These are phyloP conservation scores for Dasysyrphus albostriatus DNA, from an alignment of 2,888 invertebrate species.

Conservation along the genomic window DNA sequence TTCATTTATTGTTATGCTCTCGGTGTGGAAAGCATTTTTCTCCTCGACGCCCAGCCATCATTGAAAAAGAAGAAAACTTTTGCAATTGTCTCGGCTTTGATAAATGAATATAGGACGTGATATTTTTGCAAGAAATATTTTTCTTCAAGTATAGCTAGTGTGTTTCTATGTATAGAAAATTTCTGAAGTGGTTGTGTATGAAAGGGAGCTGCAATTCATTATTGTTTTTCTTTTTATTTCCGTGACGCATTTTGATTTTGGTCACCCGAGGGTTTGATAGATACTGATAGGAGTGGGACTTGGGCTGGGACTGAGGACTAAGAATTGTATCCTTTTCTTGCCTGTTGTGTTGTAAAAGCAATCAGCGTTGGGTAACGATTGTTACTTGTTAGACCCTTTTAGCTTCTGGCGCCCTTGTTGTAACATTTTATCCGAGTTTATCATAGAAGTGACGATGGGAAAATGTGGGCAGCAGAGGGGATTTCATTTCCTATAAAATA, in stretches of 20 bases:
- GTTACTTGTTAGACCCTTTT: constrained; percentile 65
- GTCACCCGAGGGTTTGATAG: constrained; percentile 53
- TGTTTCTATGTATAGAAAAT: background rate
- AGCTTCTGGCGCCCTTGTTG: constrained; percentile 63
- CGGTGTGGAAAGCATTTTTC: constrained; percentile 30
- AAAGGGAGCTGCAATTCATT: constrained; percentile 65
- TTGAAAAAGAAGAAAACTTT: constrained; percentile 61
- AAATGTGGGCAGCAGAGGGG: background rate
- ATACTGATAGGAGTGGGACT: background rate
- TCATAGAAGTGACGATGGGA: constrained; percentile 68
- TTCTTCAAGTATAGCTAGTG: constrained; percentile 56
- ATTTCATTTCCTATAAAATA: background rate
- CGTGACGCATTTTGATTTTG: constrained; percentile 72
- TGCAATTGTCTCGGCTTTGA: constrained; percentile 71
- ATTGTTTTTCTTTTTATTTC: constrained; percentile 67
- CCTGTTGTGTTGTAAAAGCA: constrained; percentile 60
- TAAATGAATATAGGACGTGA: constrained; percentile 73
- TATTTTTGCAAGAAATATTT: constrained; percentile 60
- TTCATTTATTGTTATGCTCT: constrained; percentile 58
- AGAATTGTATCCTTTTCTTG: constrained; percentile 30
- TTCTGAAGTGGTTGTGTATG: constrained; percentile 16
- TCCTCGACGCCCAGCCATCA: constrained; percentile 12
- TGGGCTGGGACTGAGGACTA: background rate
- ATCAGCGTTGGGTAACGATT: constrained; percentile 66
- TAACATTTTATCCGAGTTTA: constrained; percentile 68